A percentile compares a stretch with the other conserved stretches of the same genome.
Evolutionary conservation across 1,140 invertebrate genomes (phyloP).

Genomic region (Phymastichus coffea): DNA sequence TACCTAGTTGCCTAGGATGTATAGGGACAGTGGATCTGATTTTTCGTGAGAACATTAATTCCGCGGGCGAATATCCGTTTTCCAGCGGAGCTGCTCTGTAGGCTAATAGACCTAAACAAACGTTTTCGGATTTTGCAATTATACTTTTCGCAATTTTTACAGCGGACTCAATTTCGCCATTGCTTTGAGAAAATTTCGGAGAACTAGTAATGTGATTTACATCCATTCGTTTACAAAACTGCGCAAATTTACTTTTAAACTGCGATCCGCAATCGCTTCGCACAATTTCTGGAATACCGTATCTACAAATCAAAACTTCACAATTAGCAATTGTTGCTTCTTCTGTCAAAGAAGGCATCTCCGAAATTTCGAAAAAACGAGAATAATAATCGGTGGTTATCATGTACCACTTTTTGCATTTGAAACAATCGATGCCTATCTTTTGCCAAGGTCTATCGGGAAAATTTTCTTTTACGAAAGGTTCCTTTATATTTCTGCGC

Average conservation of each 20-base stretch:
- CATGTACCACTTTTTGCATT: too few species aligned
- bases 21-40: conserved; percentile 3
- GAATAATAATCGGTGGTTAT: too few species aligned
- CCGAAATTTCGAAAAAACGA: too few species aligned
- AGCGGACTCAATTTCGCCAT: conserved; percentile 38
- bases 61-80: too few species aligned
- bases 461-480: too few species aligned
- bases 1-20: neutral
- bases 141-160: conserved; percentile 38
- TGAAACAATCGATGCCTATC: too few species aligned
- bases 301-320: conserved; percentile 27
- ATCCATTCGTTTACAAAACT: conserved; percentile 34
- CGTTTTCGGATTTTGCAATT: conserved; percentile 32
- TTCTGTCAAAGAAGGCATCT: too few species aligned
- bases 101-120: conserved; percentile 15
- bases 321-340: conserved; percentile 3
- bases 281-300: conserved; percentile 30
- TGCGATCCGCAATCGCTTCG: conserved; percentile 25
- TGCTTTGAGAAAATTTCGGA: conserved; percentile 37
- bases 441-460: too few species aligned
- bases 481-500: too few species aligned
- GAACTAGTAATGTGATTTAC: conserved; percentile 36
- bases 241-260: conserved; percentile 30
- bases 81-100: too few species aligned
- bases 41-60: conserved; percentile 17